A percentile compares a stretch with the other conserved stretches of the same genome.
Evolutionary conservation across 2,888 invertebrate genomes (phyloP).

Genomic region (Drosophila dives): DNA sequence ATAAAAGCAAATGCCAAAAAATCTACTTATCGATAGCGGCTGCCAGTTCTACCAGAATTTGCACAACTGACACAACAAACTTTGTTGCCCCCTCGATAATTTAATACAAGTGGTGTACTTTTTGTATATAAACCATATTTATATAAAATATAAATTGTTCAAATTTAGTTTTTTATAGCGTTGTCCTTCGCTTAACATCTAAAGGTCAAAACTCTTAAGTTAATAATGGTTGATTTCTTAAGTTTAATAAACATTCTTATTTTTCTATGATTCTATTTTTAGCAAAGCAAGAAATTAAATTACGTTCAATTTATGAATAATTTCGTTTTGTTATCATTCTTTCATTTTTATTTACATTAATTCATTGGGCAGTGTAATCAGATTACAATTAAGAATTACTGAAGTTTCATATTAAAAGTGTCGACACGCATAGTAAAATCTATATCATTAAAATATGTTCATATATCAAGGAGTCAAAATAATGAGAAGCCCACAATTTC

Average conservation of each 20-base stretch:
- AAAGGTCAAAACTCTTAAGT: neutral
- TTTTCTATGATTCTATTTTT: neutral
- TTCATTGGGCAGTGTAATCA: no score
- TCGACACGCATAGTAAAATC: neutral
- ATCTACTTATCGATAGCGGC: constrained; percentile 40
- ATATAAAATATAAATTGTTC: neutral
- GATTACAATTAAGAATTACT: neutral
- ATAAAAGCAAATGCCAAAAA: constrained; percentile 23
- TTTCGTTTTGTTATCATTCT: neutral
- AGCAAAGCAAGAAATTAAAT: neutral
- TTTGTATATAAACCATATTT: neutral
- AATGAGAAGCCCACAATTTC: neutral
- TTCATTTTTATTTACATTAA: no score
- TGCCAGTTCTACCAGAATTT: constrained; percentile 18
- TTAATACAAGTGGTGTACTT: constrained; percentile 9
- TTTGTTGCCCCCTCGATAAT: constrained; percentile 22
- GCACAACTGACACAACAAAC: constrained; percentile 28
- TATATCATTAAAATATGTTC: neutral
- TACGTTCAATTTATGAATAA: neutral
- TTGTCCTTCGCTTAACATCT: no score
- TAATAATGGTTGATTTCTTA: neutral
- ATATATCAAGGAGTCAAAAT: neutral
- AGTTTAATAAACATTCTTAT: neutral
- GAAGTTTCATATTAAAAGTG: neutral
- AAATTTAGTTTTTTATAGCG: no score